These are phyloP conservation scores for Zosterops pallidus DNA, from an alignment of 2,113 vertebrate species.

Conservation along the genomic window DNA sequence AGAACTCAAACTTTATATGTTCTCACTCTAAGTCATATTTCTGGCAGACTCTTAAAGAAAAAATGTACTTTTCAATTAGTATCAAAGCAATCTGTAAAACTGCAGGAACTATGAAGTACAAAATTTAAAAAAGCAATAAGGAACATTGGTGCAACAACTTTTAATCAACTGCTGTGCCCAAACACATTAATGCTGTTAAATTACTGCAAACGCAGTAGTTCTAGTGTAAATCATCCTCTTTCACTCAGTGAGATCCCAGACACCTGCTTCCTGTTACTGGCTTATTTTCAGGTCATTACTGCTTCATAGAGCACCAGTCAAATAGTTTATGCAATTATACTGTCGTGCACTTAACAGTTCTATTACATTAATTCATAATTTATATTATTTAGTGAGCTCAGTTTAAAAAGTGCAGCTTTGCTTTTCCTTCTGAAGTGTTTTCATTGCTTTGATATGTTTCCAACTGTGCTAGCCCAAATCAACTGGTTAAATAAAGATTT, in stretches of 20 bases:
- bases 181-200: constrained; percentile 74
- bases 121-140: constrained; percentile 76
- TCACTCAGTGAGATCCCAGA: constrained; percentile 76
- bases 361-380: constrained; percentile 83
- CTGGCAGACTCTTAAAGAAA: constrained; percentile 65
- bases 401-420: constrained; percentile 70
- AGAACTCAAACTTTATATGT: constrained; percentile 31
- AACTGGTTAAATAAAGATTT: constrained; percentile 75
- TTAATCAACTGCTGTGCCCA: constrained; percentile 81
- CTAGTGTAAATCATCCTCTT: constrained; percentile 74
- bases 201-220: constrained; percentile 74
- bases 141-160: constrained; percentile 81
- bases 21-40: constrained; percentile 38
- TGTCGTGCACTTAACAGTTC: constrained; percentile 71
- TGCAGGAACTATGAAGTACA: constrained; percentile 61
- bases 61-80: constrained; percentile 75
- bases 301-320: constrained; percentile 77
- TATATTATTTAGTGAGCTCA: constrained; percentile 80
- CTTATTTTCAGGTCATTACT: constrained; percentile 87
- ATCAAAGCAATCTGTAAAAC: constrained; percentile 74
- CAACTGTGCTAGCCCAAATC: constrained; percentile 73
- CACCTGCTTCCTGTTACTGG: constrained; percentile 79
- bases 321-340: constrained; percentile 72
- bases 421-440: constrained; percentile 74
- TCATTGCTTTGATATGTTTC: constrained; percentile 67